Conservation (phyloP, 2,113 vertebrate species). For the Opisthocomus hoazin region DNA sequence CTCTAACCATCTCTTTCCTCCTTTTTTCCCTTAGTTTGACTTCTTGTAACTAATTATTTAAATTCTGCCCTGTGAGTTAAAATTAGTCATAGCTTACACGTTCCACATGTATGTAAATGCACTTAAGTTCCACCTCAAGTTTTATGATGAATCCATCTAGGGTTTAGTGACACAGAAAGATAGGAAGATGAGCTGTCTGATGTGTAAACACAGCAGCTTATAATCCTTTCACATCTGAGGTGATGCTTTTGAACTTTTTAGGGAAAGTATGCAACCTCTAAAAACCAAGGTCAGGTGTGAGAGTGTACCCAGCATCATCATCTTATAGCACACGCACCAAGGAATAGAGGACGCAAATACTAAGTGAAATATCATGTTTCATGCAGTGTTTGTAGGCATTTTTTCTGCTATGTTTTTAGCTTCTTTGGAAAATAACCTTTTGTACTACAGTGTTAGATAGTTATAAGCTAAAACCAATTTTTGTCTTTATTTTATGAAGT, state of each 20-base stretch:
- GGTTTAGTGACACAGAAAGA: conserved; percentile 60
- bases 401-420: neutral
- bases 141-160: conserved; percentile 67
- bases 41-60: conserved; percentile 95
- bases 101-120: conserved; percentile 81
- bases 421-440: neutral
- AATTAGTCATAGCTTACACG: conserved; percentile 80
- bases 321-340: neutral
- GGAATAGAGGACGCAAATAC: neutral
- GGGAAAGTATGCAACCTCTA: conserved; percentile 35
- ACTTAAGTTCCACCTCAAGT: conserved; percentile 72
- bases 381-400: neutral
- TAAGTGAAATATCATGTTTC: neutral
- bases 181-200: conserved; percentile 32
- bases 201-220: conserved; percentile 48
- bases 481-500: neutral
- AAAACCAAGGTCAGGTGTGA: conserved; percentile 47
- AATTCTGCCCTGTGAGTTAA: conserved; percentile 94
- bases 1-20: conserved; percentile 96
- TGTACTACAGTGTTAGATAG: neutral
- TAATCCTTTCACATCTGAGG: conserved; percentile 50
- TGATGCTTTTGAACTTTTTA: conserved; percentile 67
- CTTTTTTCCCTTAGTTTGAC: conserved; percentile 90
- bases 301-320: neutral
- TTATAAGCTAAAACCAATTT: conserved; percentile 4